A percentile compares a stretch with the other conserved stretches of the same genome.
Evolutionary conservation across 2,797 vertebrate species (phyloP).

Genomic region (Cottoperca gobio): DNA sequence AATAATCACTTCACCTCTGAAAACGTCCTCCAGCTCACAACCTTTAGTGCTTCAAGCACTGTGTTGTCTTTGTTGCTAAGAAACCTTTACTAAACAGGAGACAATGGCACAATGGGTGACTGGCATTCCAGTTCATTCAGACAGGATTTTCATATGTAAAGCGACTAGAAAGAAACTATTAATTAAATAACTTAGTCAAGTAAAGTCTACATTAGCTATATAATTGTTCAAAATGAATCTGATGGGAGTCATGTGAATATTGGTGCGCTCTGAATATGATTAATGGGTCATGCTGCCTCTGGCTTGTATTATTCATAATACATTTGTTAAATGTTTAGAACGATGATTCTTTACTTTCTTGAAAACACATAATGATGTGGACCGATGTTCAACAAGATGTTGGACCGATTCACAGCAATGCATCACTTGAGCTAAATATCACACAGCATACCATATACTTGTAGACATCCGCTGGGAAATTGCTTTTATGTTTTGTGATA

Average conservation of each 20-base stretch:
- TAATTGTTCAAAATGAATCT: background rate
- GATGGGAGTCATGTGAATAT: background rate
- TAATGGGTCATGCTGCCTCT: background rate
- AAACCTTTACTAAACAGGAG: conserved; percentile 64
- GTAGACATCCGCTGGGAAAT: background rate
- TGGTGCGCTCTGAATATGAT: too few species aligned
- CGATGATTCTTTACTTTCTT: background rate
- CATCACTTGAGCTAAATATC: background rate
- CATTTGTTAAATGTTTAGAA: background rate
- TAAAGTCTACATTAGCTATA: too few species aligned
- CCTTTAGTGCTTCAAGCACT: conserved; percentile 23
- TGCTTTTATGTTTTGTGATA: background rate
- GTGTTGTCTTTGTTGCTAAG: conserved; percentile 80
- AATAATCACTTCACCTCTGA: conserved; percentile 49
- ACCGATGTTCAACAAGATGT: too few species aligned
- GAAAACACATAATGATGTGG: too few species aligned
- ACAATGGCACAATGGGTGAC: conserved; percentile 51
- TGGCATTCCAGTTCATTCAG: background rate
- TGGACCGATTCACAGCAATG: background rate
- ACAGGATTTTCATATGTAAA: background rate
- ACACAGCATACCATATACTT: background rate
- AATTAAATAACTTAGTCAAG: background rate
- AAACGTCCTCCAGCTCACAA: conserved; percentile 30
- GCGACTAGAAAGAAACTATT: too few species aligned
- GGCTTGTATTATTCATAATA: background rate